Evolutionary conservation across 2,888 invertebrate genomes (phyloP).

Genomic region (Melitaea athalia): DNA sequence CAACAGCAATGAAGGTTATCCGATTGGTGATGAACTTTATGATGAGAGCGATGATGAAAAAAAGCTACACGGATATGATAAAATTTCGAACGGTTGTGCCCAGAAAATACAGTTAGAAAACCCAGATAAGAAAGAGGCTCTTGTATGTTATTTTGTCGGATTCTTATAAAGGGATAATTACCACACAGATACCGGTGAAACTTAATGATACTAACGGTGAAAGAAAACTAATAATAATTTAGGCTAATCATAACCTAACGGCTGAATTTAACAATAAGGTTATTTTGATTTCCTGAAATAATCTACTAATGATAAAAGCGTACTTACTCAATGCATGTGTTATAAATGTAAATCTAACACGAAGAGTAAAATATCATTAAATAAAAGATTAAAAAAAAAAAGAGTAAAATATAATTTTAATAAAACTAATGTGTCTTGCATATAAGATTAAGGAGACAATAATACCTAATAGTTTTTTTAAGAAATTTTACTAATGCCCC

Average conservation of each 20-base stretch:
- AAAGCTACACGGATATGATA: conserved; percentile 66
- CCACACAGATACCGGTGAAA: conserved; percentile 27
- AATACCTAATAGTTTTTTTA: too few relatives aligned
- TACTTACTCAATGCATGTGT: background rate
- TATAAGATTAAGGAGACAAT: too few relatives aligned
- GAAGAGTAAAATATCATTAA: background rate
- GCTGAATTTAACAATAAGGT: background rate
- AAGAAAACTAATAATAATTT: background rate
- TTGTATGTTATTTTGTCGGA: conserved; percentile 56
- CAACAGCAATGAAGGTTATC: conserved; percentile 33
- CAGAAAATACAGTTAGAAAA: conserved; percentile 69
- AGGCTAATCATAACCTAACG: background rate
- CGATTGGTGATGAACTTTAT: conserved; percentile 42
- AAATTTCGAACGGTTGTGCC: conserved; percentile 64
- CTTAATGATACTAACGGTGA: background rate
- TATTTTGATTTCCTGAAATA: background rate
- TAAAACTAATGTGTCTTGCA: too few relatives aligned
- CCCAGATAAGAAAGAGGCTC: conserved; percentile 65
- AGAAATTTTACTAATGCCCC: too few relatives aligned
- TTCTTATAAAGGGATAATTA: conserved; percentile 39
- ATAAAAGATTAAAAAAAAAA: too few relatives aligned
- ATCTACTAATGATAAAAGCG: background rate
- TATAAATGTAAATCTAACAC: background rate
- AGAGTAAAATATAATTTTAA: background rate
- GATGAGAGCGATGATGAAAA: conserved; percentile 47